Evolutionary conservation across 2,888 invertebrate genomes (phyloP).

Genomic region (Thereva nobilitata): DNA sequence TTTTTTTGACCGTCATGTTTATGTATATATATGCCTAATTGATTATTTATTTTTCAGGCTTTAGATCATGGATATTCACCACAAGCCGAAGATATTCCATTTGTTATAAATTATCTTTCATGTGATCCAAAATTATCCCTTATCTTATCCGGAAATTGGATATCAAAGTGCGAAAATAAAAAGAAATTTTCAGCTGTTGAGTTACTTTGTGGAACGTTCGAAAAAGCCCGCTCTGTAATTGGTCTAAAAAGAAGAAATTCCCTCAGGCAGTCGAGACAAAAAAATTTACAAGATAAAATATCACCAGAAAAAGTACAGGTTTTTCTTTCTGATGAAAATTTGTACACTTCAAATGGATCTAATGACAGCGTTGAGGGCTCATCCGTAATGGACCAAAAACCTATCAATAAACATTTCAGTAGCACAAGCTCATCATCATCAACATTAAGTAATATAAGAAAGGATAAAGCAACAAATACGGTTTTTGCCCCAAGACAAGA

Average conservation of each 20-base stretch:
- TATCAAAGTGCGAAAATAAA: slow-evolving; percentile 44
- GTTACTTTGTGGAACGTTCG: slow-evolving; percentile 48
- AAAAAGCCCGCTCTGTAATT: slow-evolving; percentile 47
- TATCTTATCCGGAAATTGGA: slow-evolving; percentile 51
- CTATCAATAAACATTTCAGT: slow-evolving; percentile 2
- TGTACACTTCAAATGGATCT: slow-evolving; percentile 22
- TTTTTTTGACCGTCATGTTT: no score
- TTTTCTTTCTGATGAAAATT: neutral
- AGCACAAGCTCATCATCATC: slow-evolving; percentile 27
- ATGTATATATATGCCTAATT: neutral
- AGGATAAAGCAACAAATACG: slow-evolving; percentile 41
- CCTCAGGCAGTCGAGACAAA: slow-evolving; percentile 16
- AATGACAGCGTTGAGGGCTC: slow-evolving; percentile 14
- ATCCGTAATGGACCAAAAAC: slow-evolving; percentile 35
- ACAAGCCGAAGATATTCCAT: slow-evolving; percentile 48
- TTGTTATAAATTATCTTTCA: slow-evolving; percentile 46
- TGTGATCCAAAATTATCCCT: slow-evolving; percentile 48
- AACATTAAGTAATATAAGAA: slow-evolving; percentile 29
- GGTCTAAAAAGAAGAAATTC: slow-evolving; percentile 38
- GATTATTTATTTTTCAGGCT: slow-evolving; percentile 45
- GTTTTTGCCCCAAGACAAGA: slow-evolving; percentile 31
- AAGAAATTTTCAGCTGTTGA: slow-evolving; percentile 48
- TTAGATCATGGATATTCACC: slow-evolving; percentile 50
- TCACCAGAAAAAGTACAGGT: no score
- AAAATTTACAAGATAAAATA: neutral